Evolutionary conservation across 1,140 invertebrate species (phyloP).

Genomic region (Diorhabda sublineata): DNA sequence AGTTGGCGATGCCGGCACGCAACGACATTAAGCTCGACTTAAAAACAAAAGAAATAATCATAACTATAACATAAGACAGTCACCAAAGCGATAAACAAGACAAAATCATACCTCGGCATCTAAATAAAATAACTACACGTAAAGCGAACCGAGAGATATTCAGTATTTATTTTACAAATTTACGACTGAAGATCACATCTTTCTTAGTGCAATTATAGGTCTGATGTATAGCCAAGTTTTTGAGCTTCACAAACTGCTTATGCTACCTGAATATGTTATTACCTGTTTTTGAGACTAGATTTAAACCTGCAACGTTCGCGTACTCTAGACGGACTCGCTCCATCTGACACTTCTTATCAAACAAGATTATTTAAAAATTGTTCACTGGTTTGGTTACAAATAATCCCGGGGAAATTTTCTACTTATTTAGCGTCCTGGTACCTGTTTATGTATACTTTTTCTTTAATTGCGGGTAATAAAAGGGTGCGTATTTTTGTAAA

Average conservation of each 20-base stretch:
- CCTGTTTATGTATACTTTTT: no score
- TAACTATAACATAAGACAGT: conserved; percentile 23
- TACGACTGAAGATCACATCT: conserved; percentile 21
- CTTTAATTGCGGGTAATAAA: no score
- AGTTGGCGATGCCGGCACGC: conserved; percentile 5
- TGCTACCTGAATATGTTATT: conserved; percentile 24
- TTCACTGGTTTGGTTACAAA: no score
- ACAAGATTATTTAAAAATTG: no score
- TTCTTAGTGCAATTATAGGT: conserved; percentile 21
- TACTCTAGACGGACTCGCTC: neutral
- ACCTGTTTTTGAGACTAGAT: conserved; percentile 20
- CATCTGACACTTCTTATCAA: no score
- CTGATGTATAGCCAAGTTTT: conserved; percentile 20
- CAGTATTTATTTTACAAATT: conserved; percentile 24
- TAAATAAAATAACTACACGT: conserved; percentile 23
- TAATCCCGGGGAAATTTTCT: no score
- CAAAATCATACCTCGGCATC: conserved; percentile 23
- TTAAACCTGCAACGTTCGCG: conserved; percentile 14
- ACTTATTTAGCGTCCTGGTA: no score
- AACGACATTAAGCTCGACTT: neutral
- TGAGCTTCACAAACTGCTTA: conserved; percentile 18
- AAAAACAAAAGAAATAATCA: conserved; percentile 23
- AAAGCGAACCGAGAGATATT: conserved; percentile 15
- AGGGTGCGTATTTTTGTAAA: no score
- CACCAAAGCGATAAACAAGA: conserved; percentile 22